A percentile compares a stretch with the other conserved stretches of the same genome.
Conservation (phyloP, 2,113 vertebrate species). For the Aplodontia rufa region DNA sequence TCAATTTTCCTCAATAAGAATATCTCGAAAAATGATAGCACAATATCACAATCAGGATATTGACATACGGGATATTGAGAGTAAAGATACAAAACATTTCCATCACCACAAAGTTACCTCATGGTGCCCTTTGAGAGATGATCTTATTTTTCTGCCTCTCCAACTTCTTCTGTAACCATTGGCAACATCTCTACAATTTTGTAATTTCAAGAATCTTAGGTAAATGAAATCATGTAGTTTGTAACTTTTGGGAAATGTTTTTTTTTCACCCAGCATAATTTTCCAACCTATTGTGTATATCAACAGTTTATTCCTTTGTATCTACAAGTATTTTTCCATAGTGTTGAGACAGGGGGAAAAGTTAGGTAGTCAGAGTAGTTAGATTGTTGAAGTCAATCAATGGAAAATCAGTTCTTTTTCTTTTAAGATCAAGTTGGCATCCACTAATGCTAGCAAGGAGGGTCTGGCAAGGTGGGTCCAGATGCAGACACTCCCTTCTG, state of each 20-base stretch:
- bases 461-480: too few species aligned
- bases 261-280: not conserved
- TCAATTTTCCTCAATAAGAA: not conserved
- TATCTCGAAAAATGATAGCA: not conserved
- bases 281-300: not conserved
- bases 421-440: too few species aligned
- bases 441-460: too few species aligned
- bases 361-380: too few species aligned
- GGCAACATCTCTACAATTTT: not conserved
- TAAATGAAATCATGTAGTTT: not conserved
- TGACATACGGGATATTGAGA: not conserved
- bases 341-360: too few species aligned
- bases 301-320: not conserved
- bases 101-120: not conserved
- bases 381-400: too few species aligned
- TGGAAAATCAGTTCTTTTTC: too few species aligned
- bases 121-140: not conserved
- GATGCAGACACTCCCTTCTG: too few species aligned
- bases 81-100: not conserved
- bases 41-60: not conserved
- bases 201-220: not conserved
- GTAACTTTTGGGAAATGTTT: not conserved
- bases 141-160: not conserved
- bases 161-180: not conserved
- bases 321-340: not conserved